Conservation (phyloP, 2,888 invertebrate species). For the Norana najaformis region DNA sequence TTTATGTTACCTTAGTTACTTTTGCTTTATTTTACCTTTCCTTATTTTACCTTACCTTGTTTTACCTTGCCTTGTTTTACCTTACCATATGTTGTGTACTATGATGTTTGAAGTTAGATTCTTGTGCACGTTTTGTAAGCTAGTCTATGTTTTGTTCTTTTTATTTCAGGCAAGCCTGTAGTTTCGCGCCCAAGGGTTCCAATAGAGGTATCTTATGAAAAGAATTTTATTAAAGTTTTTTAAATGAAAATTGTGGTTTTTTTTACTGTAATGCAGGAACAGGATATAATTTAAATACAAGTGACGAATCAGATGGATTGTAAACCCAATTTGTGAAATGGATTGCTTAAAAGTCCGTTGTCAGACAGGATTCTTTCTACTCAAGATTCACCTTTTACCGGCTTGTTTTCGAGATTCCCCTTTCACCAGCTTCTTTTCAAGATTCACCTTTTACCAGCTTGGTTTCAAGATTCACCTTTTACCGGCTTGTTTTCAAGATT, state of each 20-base stretch:
- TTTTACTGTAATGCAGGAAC: too few relatives aligned
- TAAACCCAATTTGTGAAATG: neutral
- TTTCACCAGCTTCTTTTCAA: too few relatives aligned
- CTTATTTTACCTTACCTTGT: neutral
- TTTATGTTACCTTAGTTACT: neutral
- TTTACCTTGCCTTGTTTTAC: neutral
- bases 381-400: too few relatives aligned
- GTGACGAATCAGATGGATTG: neutral
- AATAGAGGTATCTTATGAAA: neutral
- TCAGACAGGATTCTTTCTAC: neutral
- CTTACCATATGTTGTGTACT: too few relatives aligned
- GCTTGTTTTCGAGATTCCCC: too few relatives aligned
- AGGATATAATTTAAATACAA: neutral
- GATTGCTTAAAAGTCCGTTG: neutral
- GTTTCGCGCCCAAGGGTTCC: neutral
- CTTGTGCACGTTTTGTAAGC: neutral
- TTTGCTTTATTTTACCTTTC: neutral
- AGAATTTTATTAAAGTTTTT: neutral
- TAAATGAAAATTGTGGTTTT: too few relatives aligned
- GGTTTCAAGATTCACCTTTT: too few relatives aligned
- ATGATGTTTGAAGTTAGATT: too few relatives aligned
- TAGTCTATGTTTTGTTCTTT: neutral
- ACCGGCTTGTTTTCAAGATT: too few relatives aligned
- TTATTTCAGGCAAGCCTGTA: slow-evolving; percentile 13
- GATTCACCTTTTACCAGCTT: too few relatives aligned